phyloP scores from a whole-genome alignment of 2,888 invertebrate species.

The Drosophila nr. perissopoda region DNA sequence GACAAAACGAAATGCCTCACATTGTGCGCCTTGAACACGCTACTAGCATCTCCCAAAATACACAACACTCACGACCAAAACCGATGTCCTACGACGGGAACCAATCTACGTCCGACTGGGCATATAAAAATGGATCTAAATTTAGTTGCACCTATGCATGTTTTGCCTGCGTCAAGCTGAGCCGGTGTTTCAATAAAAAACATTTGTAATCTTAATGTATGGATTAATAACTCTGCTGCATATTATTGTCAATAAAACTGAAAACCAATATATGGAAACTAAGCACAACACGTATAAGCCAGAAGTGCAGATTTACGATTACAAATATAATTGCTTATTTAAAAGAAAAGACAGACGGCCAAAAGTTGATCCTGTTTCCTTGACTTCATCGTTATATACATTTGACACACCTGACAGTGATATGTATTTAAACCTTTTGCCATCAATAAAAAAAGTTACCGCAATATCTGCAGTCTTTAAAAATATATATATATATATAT shows the following conservation, averaged over 20 bases:
- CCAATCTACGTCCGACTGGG: constrained; percentile 18
- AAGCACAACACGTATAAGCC: not conserved
- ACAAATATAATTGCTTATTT: not conserved
- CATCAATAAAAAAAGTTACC: not conserved
- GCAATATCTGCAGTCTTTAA: not conserved
- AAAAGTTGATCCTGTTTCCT: not conserved
- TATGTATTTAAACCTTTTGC: not conserved
- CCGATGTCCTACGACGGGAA: constrained; percentile 22
- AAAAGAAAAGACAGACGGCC: not conserved
- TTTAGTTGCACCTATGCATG: constrained; percentile 24
- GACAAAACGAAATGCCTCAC: constrained; percentile 62
- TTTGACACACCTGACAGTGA: not conserved
- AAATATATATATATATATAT: constrained; percentile 54
- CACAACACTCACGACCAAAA: constrained; percentile 26
- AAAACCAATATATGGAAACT: constrained; percentile 19
- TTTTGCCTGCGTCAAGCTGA: constrained; percentile 28
- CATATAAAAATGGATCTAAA: constrained; percentile 30
- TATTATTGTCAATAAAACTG: constrained; percentile 69
- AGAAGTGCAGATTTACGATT: not conserved
- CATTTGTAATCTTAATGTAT: constrained; percentile 46
- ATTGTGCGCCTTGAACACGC: constrained; percentile 48
- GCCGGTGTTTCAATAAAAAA: constrained; percentile 40
- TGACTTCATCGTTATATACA: not conserved
- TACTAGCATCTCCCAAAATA: constrained; percentile 18
- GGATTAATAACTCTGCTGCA: constrained; percentile 53